A percentile compares a stretch with the other conserved stretches of the same genome.
These are phyloP conservation scores for Amphiprion percula DNA, from an alignment of 2,113 vertebrate genomes.

Conservation along the genomic window DNA sequence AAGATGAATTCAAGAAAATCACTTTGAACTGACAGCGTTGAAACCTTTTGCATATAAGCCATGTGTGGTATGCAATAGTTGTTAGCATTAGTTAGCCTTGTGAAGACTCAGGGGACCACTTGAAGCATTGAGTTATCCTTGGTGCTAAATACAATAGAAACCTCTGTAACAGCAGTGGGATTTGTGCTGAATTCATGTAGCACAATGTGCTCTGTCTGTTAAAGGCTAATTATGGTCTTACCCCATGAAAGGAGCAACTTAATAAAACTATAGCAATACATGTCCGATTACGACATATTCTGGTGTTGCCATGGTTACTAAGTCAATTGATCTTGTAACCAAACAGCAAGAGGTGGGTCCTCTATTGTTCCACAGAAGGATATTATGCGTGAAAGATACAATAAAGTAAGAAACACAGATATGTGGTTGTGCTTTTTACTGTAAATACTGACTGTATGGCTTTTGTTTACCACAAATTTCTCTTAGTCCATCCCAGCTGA, in stretches of 20 bases:
- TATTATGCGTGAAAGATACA: slow-evolving; percentile 3
- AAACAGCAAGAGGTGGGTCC: neutral
- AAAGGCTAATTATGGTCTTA: slow-evolving; percentile 17
- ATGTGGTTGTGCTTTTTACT: neutral
- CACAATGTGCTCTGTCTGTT: neutral
- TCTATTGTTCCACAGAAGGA: neutral
- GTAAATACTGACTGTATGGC: slow-evolving; percentile 8
- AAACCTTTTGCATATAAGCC: slow-evolving; percentile 21
- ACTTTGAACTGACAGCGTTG: slow-evolving; percentile 6
- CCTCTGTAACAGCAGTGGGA: slow-evolving; percentile 6
- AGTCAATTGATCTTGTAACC: neutral
- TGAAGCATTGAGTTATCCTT: slow-evolving; percentile 36
- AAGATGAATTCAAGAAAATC: slow-evolving; percentile 15
- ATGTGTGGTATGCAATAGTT: slow-evolving; percentile 4
- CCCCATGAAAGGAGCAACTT: neutral
- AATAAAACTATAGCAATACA: neutral
- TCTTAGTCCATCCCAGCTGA: neutral
- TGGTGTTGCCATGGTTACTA: slow-evolving; percentile 34
- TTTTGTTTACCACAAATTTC: slow-evolving; percentile 11
- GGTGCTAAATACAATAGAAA: slow-evolving; percentile 34
- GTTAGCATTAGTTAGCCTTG: slow-evolving; percentile 59
- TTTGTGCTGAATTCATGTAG: slow-evolving; percentile 21
- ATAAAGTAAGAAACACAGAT: neutral
- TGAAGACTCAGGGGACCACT: slow-evolving; percentile 42
- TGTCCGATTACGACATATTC: neutral